Percentiles rank a stretch among this genome's conserved stretches.
phyloP scores from a whole-genome alignment of 1,140 invertebrate genomes.

The Hydropsyche tenuis region DNA sequence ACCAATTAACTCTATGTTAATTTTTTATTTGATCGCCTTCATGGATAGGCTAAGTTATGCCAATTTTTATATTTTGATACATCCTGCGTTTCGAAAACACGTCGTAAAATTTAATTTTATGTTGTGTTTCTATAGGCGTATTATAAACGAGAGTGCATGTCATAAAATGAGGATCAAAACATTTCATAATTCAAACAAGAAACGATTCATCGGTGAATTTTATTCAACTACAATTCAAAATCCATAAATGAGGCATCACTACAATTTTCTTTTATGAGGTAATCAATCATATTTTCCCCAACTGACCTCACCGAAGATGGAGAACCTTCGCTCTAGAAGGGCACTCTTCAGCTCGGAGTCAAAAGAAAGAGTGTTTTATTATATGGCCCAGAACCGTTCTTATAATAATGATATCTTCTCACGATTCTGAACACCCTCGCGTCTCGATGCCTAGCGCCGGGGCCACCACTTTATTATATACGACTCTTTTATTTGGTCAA shows the following conservation, averaged over 20 bases:
- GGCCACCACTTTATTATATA: slow-evolving; percentile 32
- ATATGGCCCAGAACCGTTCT: slow-evolving; percentile 24
- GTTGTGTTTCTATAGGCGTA: too few relatives aligned
- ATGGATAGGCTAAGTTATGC: slow-evolving; percentile 3
- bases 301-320: neutral
- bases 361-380: slow-evolving; percentile 25
- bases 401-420: slow-evolving; percentile 34
- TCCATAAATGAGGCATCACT: too few relatives aligned
- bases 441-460: neutral
- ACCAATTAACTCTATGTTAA: slow-evolving; percentile 26
- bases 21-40: slow-evolving; percentile 19
- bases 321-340: slow-evolving; percentile 1
- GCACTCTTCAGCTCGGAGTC: slow-evolving; percentile 1
- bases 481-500: slow-evolving; percentile 42
- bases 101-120: too few relatives aligned
- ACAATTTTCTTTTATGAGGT: too few relatives aligned
- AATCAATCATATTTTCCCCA: too few relatives aligned
- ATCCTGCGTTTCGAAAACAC: too few relatives aligned
- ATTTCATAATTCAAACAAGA: too few relatives aligned
- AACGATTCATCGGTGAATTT: too few relatives aligned
- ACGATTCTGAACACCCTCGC: slow-evolving; percentile 26
- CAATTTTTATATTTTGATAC: neutral
- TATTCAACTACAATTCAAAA: too few relatives aligned
- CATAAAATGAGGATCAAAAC: too few relatives aligned
- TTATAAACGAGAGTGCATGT: too few relatives aligned